Conservation (phyloP, 2,888 invertebrate genomes). For the Acleris laterana region DNA sequence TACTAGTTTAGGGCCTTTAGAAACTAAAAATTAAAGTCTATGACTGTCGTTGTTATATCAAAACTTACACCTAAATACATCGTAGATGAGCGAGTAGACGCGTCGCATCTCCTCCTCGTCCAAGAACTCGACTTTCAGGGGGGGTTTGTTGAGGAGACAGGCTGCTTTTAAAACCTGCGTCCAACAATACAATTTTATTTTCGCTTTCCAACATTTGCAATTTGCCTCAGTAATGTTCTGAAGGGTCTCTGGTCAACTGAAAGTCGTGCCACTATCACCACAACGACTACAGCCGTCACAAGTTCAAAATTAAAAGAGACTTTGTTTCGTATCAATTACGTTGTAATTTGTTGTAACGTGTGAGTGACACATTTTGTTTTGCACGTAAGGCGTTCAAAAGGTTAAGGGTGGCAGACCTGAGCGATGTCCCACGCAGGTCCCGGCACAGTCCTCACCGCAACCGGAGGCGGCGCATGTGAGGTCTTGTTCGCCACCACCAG, state of each 20-base stretch:
- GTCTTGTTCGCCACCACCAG: conserved; percentile 64
- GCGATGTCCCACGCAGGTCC: conserved; percentile 78
- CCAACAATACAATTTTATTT: conserved; percentile 2
- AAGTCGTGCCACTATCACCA: too few relatives aligned
- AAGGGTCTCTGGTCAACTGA: too few relatives aligned
- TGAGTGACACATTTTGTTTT: too few relatives aligned
- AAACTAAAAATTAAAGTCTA: too few relatives aligned
- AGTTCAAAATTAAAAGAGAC: too few relatives aligned
- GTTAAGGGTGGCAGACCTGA: conserved; percentile 52
- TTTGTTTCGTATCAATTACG: too few relatives aligned
- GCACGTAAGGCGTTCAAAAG: too few relatives aligned
- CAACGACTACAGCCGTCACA: too few relatives aligned
- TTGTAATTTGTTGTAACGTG: too few relatives aligned
- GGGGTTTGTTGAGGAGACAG: conserved; percentile 79
- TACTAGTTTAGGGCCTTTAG: too few relatives aligned
- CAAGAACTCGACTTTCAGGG: conserved; percentile 74
- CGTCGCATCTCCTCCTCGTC: conserved; percentile 90
- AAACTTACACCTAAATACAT: conserved; percentile 89
- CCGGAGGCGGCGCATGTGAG: conserved; percentile 73
- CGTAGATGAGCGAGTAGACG: conserved; percentile 89
- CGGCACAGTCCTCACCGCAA: conserved; percentile 61
- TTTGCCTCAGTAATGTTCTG: too few relatives aligned
- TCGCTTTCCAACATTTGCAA: too few relatives aligned
- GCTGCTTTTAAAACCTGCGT: conserved; percentile 84
- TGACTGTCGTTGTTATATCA: not conserved